Conservation (phyloP, 2,888 invertebrate genomes). For the Galerucella nymphaeae region DNA sequence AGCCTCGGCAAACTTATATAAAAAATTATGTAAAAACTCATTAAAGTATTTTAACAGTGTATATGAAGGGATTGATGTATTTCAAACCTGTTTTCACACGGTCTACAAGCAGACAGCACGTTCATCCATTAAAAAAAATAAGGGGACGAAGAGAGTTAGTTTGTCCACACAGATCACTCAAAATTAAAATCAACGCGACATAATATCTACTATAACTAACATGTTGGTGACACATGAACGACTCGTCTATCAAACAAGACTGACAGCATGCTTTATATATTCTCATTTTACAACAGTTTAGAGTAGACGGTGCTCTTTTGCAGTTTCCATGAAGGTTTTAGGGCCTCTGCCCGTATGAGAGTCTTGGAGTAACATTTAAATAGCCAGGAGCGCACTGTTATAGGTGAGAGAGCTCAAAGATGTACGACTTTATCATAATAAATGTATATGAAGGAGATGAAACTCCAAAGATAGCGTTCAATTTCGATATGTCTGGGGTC, state of each 20-base stretch:
- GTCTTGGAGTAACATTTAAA: conserved; percentile 56
- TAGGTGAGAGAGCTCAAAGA: conserved; percentile 56
- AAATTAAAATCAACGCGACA: conserved; percentile 41
- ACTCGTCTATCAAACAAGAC: conserved; percentile 59
- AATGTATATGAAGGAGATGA: conserved; percentile 41
- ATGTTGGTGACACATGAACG: conserved; percentile 56
- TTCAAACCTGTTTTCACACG: conserved; percentile 15
- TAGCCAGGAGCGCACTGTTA: conserved; percentile 60
- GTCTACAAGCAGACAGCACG: neutral
- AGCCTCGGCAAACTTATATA: neutral
- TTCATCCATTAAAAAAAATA: conserved; percentile 13
- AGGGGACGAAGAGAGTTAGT: neutral
- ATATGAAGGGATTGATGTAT: neutral
- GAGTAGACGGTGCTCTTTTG: conserved; percentile 53
- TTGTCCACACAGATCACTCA: conserved; percentile 21
- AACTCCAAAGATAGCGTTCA: conserved; percentile 19
- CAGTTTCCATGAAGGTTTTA: conserved; percentile 59
- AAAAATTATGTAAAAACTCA: neutral
- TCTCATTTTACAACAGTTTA: conserved; percentile 66
- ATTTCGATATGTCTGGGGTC: conserved; percentile 11
- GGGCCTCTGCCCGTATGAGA: conserved; percentile 51
- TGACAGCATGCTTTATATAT: conserved; percentile 64
- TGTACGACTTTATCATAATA: conserved; percentile 46
- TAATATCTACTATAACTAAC: conserved; percentile 43
- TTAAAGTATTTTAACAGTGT: neutral